phyloP scores from a whole-genome alignment of 2,888 invertebrate species.

The Blastobasis adustella region DNA sequence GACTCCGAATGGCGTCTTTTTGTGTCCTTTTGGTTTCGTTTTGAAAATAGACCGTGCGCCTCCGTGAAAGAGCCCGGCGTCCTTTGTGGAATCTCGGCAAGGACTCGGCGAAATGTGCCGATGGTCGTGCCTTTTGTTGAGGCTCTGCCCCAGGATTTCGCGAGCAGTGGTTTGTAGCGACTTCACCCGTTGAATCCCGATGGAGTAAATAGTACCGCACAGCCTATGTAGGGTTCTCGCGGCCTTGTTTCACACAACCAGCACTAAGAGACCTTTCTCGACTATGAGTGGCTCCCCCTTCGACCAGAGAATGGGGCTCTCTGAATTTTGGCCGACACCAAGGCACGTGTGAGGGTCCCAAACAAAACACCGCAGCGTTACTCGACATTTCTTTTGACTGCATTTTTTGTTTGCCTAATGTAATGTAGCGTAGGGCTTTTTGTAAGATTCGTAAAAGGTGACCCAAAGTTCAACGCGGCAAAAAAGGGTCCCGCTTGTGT shows the following conservation, averaged over 20 bases:
- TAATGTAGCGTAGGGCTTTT: neutral
- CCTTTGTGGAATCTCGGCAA: slow-evolving; percentile 26
- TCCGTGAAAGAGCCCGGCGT: slow-evolving; percentile 2
- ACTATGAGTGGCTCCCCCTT: no score
- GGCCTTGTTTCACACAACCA: no score
- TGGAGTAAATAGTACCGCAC: no score
- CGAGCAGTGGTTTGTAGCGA: no score
- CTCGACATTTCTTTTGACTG: slow-evolving; percentile 41
- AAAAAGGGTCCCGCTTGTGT: neutral
- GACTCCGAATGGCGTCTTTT: slow-evolving; percentile 32
- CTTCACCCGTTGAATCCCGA: no score
- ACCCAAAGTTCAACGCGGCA: no score
- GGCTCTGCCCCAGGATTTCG: slow-evolving; percentile 9
- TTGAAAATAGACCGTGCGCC: no score
- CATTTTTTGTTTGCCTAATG: slow-evolving; percentile 3
- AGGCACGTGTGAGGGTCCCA: slow-evolving; percentile 19
- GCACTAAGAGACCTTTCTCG: no score
- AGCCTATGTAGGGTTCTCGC: no score
- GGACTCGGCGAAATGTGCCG: neutral
- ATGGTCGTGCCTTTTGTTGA: slow-evolving; percentile 41
- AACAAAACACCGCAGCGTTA: slow-evolving; percentile 25
- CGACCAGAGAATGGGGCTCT: no score
- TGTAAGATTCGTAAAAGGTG: neutral
- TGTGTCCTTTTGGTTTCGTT: no score
- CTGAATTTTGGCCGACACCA: neutral